A percentile compares a stretch with the other conserved stretches of the same genome.
These are phyloP conservation scores for Pyrocoelia pectoralis DNA, from an alignment of 2,888 invertebrate species.

Conservation along the genomic window DNA sequence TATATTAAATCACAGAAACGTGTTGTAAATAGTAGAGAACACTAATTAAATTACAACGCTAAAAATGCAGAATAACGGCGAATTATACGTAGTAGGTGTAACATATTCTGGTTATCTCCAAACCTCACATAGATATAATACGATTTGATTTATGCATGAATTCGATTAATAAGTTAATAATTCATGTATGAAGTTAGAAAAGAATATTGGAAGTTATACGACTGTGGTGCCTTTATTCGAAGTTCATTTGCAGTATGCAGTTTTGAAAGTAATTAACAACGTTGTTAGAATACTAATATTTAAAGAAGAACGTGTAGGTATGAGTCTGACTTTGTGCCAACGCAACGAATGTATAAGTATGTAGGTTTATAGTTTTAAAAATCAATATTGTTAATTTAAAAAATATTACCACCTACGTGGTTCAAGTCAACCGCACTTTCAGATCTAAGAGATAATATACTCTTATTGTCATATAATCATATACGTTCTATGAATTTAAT, in stretches of 20 bases:
- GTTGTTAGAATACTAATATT: conserved; percentile 11
- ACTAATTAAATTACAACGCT: too few species aligned
- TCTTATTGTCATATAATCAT: conserved; percentile 22
- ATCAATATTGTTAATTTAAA: conserved; percentile 35
- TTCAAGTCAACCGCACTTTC: conserved; percentile 32
- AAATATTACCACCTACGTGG: conserved; percentile 35
- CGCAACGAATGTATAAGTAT: conserved; percentile 30
- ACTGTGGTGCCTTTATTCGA: conserved; percentile 2
- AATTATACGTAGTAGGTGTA: too few species aligned
- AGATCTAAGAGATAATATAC: conserved; percentile 34
- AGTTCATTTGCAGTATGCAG: conserved; percentile 12
- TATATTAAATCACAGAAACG: too few species aligned
- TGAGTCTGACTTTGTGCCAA: conserved; percentile 14
- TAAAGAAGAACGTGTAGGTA: conserved; percentile 20
- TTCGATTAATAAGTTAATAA: too few species aligned
- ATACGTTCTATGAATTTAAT: conserved; percentile 7
- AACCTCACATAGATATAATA: too few species aligned
- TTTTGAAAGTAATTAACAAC: conserved; percentile 14
- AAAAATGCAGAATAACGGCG: too few species aligned
- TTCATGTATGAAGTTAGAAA: neutral
- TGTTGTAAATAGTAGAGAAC: too few species aligned
- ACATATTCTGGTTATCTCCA: too few species aligned
- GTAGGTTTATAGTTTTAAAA: conserved; percentile 40
- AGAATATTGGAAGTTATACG: neutral
- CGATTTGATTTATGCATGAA: too few species aligned